Percentiles rank a stretch among this genome's conserved stretches.
Evolutionary conservation across 2,797 vertebrate species (phyloP).

Genomic region (Erithacus rubecula): DNA sequence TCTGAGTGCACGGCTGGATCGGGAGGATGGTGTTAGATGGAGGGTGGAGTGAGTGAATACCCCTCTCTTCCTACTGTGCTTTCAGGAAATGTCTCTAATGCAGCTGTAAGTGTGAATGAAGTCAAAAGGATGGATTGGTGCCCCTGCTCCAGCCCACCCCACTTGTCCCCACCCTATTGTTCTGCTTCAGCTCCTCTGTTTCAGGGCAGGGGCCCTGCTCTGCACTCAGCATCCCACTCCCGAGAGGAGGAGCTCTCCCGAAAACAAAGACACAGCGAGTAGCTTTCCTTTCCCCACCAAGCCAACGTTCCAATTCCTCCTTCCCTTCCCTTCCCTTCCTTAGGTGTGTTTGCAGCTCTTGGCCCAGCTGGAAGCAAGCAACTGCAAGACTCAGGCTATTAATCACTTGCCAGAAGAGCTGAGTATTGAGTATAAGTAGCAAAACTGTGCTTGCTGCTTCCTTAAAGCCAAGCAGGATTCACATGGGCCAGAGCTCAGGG

Average conservation of each 20-base stretch:
- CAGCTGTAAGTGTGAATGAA: conserved; percentile 71
- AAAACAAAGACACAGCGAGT: conserved; percentile 47
- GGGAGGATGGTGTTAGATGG: conserved; percentile 52
- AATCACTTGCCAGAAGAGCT: conserved; percentile 36
- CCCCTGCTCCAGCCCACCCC: not conserved
- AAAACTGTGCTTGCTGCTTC: not conserved
- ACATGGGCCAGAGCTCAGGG: not conserved
- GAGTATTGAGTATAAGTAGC: conserved; percentile 40
- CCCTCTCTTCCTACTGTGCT: conserved; percentile 75
- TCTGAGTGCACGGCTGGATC: conserved; percentile 62
- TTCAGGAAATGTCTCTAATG: conserved; percentile 74
- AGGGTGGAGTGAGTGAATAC: conserved; percentile 74
- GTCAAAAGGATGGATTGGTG: conserved; percentile 70
- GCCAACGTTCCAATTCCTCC: conserved; percentile 5
- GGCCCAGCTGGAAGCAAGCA: conserved; percentile 2
- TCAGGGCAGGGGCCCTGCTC: conserved; percentile 60
- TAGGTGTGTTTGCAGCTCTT: conserved; percentile 47
- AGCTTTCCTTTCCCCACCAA: conserved; percentile 35
- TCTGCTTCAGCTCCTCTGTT: conserved; percentile 60
- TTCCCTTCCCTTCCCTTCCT: conserved; percentile 35
- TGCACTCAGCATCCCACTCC: conserved; percentile 39
- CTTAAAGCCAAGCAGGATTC: not conserved
- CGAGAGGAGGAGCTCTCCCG: conserved; percentile 36
- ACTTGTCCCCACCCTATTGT: conserved; percentile 68
- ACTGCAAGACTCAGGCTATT: not conserved